A percentile compares a stretch with the other conserved stretches of the same genome.
These are phyloP conservation scores for Cryptus viduatorius DNA, from an alignment of 2,888 invertebrate species.

Conservation along the genomic window DNA sequence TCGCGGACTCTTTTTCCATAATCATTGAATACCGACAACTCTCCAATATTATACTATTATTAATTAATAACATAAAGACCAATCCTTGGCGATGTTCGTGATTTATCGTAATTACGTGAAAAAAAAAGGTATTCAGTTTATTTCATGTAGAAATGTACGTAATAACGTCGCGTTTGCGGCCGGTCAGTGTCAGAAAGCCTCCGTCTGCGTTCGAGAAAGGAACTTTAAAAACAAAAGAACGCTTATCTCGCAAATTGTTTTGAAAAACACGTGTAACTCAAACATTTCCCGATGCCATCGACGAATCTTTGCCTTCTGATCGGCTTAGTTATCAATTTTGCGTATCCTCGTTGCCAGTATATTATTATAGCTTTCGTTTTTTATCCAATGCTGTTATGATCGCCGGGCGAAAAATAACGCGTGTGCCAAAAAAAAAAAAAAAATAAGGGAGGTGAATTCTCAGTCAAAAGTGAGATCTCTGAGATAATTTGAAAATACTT, in stretches of 20 bases:
- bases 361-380: constrained; percentile 47
- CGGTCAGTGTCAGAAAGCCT: constrained; percentile 26
- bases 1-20: constrained; percentile 5
- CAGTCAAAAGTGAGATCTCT: no score
- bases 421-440: constrained; percentile 53
- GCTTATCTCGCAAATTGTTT: background rate
- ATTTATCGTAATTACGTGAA: constrained; percentile 41
- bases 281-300: constrained; percentile 17
- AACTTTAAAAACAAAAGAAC: background rate
- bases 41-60: constrained; percentile 26
- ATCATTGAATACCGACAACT: constrained; percentile 21
- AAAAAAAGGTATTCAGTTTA: constrained; percentile 29
- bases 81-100: constrained; percentile 53
- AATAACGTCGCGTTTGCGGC: constrained; percentile 38
- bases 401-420: constrained; percentile 45
- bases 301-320: background rate
- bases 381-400: constrained; percentile 42
- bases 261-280: background rate
- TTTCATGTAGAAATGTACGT: constrained; percentile 37
- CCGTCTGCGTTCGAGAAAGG: background rate
- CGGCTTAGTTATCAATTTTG: background rate
- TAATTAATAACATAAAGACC: constrained; percentile 17
- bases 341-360: constrained; percentile 55
- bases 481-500: no score
- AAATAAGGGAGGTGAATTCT: no score